Percentiles rank a stretch among this genome's conserved stretches.
phyloP scores from a whole-genome alignment of 2,797 vertebrate genomes.

The Gastrophryne carolinensis region DNA sequence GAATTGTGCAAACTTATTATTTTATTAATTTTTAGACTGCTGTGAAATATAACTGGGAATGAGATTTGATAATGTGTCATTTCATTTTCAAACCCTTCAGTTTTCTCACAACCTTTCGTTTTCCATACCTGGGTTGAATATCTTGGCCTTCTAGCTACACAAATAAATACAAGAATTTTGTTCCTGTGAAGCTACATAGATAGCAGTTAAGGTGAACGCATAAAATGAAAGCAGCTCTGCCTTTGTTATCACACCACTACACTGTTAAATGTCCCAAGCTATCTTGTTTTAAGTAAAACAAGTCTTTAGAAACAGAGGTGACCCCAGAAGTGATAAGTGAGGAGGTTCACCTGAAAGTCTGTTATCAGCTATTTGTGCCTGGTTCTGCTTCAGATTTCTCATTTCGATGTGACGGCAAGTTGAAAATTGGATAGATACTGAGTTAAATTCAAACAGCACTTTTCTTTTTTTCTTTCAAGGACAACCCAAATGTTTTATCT shows the following conservation, averaged over 20 bases:
- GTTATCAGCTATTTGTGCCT: slow-evolving; percentile 71
- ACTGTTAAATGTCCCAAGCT: slow-evolving; percentile 62
- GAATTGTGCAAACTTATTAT: slow-evolving; percentile 1
- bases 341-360: slow-evolving; percentile 69
- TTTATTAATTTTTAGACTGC: not conserved
- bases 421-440: slow-evolving; percentile 72
- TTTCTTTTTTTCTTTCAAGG: slow-evolving; percentile 62
- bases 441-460: slow-evolving; percentile 66
- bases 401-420: slow-evolving; percentile 69
- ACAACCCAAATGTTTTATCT: slow-evolving; percentile 58
- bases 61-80: slow-evolving; percentile 23
- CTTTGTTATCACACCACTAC: slow-evolving; percentile 59
- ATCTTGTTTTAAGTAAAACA: slow-evolving; percentile 69
- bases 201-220: slow-evolving; percentile 19
- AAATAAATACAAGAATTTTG: slow-evolving; percentile 34
- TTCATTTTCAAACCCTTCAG: slow-evolving; percentile 21
- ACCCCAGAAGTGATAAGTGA: slow-evolving; percentile 68
- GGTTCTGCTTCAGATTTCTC: slow-evolving; percentile 72
- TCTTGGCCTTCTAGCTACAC: slow-evolving; percentile 25
- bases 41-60: slow-evolving; percentile 1
- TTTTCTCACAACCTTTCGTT: slow-evolving; percentile 5
- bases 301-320: slow-evolving; percentile 74
- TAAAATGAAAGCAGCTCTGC: slow-evolving; percentile 46
- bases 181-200: slow-evolving; percentile 33
- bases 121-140: slow-evolving; percentile 32